Evolutionary conservation across 2,113 vertebrate genomes (phyloP).

Genomic region (Cepphus grylle): DNA sequence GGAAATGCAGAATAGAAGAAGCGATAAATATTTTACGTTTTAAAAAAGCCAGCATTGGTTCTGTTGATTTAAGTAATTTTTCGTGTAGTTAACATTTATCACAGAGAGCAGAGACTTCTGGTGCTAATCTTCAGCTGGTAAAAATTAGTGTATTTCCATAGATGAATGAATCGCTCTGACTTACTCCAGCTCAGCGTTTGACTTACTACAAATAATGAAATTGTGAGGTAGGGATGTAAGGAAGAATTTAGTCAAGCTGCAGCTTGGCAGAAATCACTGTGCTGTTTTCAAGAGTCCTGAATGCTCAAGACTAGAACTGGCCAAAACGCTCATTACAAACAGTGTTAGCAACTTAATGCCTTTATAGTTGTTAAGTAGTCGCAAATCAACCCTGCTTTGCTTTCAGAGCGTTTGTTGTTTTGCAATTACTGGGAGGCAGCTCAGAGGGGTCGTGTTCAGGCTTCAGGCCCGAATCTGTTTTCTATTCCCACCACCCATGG

Average conservation of each 20-base stretch:
- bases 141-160: conserved; percentile 26
- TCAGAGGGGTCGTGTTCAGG: background rate
- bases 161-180: background rate
- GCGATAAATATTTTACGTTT: conserved; percentile 13
- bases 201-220: conserved; percentile 4
- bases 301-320: background rate
- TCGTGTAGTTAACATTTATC: conserved; percentile 23
- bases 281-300: background rate
- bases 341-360: conserved; percentile 29
- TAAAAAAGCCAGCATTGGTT: background rate
- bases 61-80: conserved; percentile 29
- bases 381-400: background rate
- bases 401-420: background rate
- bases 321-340: conserved; percentile 2
- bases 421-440: background rate
- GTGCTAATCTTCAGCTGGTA: conserved; percentile 30
- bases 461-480: background rate
- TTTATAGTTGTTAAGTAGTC: background rate
- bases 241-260: conserved; percentile 30
- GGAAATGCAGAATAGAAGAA: background rate
- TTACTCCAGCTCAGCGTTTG: conserved; percentile 5
- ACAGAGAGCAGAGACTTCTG: background rate
- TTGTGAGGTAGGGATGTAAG: conserved; percentile 35
- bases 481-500: background rate
- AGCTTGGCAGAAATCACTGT: background rate